phyloP scores from a whole-genome alignment of 2,113 vertebrate species.

The Solenodon paradoxus region DNA sequence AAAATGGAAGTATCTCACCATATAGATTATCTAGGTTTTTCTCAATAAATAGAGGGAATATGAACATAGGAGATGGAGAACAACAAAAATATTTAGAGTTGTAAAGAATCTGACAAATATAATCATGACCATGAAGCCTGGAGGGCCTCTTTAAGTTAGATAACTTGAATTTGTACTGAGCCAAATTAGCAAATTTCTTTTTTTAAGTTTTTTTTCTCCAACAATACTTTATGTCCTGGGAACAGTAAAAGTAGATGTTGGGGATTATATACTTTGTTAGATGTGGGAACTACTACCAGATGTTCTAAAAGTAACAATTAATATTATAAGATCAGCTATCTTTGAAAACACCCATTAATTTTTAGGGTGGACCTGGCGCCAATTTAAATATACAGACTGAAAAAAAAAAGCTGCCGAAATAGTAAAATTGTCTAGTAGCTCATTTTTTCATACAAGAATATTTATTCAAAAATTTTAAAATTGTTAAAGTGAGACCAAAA shows the following conservation, averaged over 20 bases:
- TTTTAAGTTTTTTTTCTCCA: neutral
- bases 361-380: slow-evolving; percentile 42
- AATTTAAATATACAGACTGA: slow-evolving; percentile 30
- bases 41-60: neutral
- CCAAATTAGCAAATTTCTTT: neutral
- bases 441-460: too few relatives aligned
- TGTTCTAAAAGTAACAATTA: slow-evolving; percentile 56
- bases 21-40: neutral
- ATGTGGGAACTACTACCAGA: slow-evolving; percentile 48
- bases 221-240: slow-evolving; percentile 8
- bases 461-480: too few relatives aligned
- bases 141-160: neutral
- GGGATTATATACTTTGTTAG: slow-evolving; percentile 45
- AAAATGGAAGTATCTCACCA: neutral
- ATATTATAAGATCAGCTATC: slow-evolving; percentile 53
- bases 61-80: neutral
- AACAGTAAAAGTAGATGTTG: slow-evolving; percentile 37
- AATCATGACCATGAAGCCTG: neutral
- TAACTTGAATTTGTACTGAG: neutral
- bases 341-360: slow-evolving; percentile 59
- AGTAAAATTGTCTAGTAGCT: neutral
- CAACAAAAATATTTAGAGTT: neutral
- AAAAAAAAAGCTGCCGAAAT: slow-evolving; percentile 7
- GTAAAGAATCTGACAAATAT: neutral
- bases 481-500: too few relatives aligned